Conservation (phyloP, 2,888 invertebrate species). For the Cyclophora albipunctata region DNA sequence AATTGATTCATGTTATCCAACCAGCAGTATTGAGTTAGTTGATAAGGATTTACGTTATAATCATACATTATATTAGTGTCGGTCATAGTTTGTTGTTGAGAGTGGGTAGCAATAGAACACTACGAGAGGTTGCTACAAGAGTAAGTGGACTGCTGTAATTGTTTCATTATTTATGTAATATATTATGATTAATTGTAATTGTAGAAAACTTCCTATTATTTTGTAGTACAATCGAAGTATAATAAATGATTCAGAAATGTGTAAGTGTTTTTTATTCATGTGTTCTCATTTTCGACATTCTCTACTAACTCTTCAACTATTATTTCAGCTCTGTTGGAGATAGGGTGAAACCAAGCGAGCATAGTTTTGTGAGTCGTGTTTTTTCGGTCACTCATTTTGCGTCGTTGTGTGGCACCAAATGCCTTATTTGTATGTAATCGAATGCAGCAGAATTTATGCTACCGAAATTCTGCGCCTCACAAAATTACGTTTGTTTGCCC, state of each 20-base stretch:
- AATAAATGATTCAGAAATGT: conserved; percentile 69
- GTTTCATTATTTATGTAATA: conserved; percentile 71
- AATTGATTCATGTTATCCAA: conserved; percentile 49
- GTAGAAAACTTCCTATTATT: conserved; percentile 76
- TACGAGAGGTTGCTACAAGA: conserved; percentile 38
- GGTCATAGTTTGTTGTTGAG: conserved; percentile 9
- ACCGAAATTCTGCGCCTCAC: too few species aligned
- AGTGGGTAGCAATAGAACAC: conserved; percentile 32
- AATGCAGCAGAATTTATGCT: too few species aligned
- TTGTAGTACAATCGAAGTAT: conserved; percentile 74
- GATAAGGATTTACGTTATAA: conserved; percentile 24
- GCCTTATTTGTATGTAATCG: too few species aligned
- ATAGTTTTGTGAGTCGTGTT: too few species aligned
- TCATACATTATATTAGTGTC: neutral
- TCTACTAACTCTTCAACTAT: too few species aligned
- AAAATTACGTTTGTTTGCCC: too few species aligned
- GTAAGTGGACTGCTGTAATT: conserved; percentile 53
- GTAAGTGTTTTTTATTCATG: conserved; percentile 25
- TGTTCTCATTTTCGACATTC: too few species aligned
- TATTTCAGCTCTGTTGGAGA: too few species aligned
- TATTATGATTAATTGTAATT: conserved; percentile 44
- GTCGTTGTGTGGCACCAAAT: too few species aligned
- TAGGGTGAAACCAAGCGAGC: too few species aligned
- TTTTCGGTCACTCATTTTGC: too few species aligned
- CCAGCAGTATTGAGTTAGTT: conserved; percentile 67